Evolutionary conservation across 2,888 invertebrate genomes (phyloP).

Genomic region (Arge pagana): DNA sequence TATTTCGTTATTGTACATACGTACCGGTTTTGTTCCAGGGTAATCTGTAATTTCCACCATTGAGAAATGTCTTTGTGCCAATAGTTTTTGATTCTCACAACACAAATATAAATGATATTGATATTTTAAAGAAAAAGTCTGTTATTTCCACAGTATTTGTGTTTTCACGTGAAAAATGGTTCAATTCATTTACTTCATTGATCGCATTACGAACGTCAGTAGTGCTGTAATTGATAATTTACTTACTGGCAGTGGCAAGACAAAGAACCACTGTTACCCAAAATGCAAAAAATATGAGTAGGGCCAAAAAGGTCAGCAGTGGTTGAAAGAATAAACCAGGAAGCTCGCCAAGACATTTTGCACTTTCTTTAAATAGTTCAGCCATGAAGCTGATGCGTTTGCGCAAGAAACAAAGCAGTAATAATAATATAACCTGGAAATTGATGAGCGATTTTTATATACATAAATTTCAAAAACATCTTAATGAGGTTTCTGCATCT

Average conservation of each 20-base stretch:
- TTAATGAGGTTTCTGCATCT: too few relatives aligned
- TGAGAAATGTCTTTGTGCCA: slow-evolving; percentile 19
- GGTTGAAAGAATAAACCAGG: slow-evolving; percentile 87
- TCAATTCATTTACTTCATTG: not conserved
- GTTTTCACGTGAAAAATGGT: not conserved
- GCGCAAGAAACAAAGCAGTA: slow-evolving; percentile 77
- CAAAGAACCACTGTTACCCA: slow-evolving; percentile 87
- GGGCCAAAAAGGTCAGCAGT: slow-evolving; percentile 77
- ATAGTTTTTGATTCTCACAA: slow-evolving; percentile 1
- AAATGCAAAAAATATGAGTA: slow-evolving; percentile 79
- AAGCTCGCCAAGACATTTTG: slow-evolving; percentile 81
- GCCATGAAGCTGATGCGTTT: slow-evolving; percentile 83
- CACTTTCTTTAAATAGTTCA: slow-evolving; percentile 86
- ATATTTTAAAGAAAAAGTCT: not conserved
- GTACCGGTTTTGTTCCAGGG: slow-evolving; percentile 51
- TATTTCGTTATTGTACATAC: slow-evolving; percentile 43
- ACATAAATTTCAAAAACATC: too few relatives aligned
- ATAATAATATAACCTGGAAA: slow-evolving; percentile 71
- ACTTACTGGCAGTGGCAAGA: slow-evolving; percentile 83
- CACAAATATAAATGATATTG: slow-evolving; percentile 4
- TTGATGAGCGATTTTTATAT: too few relatives aligned
- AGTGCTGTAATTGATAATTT: slow-evolving; percentile 32
- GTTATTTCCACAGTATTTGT: too few relatives aligned
- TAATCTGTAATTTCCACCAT: slow-evolving; percentile 45
- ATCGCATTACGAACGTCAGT: not conserved